Conservation (phyloP, 2,888 invertebrate genomes). For the Dioctria linearis region DNA sequence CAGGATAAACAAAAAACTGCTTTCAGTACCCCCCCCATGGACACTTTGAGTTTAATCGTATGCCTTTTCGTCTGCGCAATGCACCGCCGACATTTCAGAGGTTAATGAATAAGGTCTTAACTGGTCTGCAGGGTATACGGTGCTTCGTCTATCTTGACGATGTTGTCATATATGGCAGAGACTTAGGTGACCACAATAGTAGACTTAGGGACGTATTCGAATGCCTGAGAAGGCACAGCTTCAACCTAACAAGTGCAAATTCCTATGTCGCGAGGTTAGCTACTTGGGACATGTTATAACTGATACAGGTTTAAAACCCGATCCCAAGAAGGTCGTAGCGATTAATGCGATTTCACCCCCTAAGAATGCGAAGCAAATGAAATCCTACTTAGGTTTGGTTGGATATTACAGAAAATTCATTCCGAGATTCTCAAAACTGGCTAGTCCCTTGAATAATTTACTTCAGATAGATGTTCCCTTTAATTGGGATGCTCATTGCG, state of each 20-base stretch:
- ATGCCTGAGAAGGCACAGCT: not conserved
- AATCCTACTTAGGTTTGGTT: not conserved
- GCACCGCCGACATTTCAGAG: not conserved
- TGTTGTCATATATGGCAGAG: too few species aligned
- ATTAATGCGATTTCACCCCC: not conserved
- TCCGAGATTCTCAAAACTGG: not conserved
- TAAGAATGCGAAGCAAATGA: slow-evolving; percentile 7
- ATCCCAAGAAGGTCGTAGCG: slow-evolving; percentile 18
- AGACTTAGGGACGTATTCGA: too few species aligned
- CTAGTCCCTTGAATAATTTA: not conserved
- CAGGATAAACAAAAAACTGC: too few species aligned
- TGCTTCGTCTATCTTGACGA: too few species aligned
- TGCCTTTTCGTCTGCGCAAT: too few species aligned
- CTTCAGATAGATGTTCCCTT: not conserved
- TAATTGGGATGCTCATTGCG: slow-evolving; percentile 2
- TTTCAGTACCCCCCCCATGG: too few species aligned
- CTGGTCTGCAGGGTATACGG: too few species aligned
- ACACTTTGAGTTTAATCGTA: too few species aligned
- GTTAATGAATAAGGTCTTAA: not conserved
- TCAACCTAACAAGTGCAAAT: slow-evolving; percentile 7
- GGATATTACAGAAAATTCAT: slow-evolving; percentile 16
- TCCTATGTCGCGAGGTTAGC: not conserved
- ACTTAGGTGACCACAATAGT: too few species aligned
- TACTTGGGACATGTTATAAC: not conserved
- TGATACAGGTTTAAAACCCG: slow-evolving; percentile 2